Percentiles rank a stretch among this genome's conserved stretches.
Conservation (phyloP, 2,113 vertebrate genomes). For the Xyrauchen texanus region DNA sequence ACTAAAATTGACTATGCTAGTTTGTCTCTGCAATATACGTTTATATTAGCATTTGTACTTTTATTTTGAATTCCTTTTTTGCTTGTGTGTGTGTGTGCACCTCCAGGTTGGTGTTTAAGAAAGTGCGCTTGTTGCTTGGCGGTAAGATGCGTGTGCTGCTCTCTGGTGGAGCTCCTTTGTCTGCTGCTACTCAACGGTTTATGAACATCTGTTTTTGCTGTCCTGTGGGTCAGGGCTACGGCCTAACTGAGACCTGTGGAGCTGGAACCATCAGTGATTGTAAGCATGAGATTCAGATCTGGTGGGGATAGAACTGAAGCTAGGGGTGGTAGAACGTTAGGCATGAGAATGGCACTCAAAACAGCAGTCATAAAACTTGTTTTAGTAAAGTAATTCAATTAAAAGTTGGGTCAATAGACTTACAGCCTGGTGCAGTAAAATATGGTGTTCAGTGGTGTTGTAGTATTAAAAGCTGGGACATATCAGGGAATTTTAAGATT, state of each 20-base stretch:
- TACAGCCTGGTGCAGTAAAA: too few relatives aligned
- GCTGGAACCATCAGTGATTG: constrained; percentile 91
- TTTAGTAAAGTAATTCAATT: too few relatives aligned
- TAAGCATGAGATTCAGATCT: constrained; percentile 59
- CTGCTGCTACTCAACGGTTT: constrained; percentile 92
- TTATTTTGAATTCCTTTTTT: too few relatives aligned
- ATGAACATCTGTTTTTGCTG: constrained; percentile 99
- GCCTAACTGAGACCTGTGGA: constrained; percentile 91
- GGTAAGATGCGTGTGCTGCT: constrained; percentile 87
- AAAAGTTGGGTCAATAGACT: too few relatives aligned
- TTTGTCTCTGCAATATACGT: constrained; percentile 1
- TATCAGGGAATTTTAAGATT: too few relatives aligned
- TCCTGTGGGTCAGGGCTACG: constrained; percentile 95
- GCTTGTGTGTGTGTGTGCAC: constrained; percentile 8
- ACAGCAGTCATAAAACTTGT: too few relatives aligned
- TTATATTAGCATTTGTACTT: too few relatives aligned
- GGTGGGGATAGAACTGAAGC: not conserved
- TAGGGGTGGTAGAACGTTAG: not conserved
- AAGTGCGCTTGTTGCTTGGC: constrained; percentile 87
- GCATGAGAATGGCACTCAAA: too few relatives aligned
- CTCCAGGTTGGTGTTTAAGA: constrained; percentile 87
- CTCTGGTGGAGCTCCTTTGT: constrained; percentile 93
- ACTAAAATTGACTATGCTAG: too few relatives aligned
- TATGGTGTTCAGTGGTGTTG: too few relatives aligned
- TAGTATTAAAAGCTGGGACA: too few relatives aligned